phyloP scores from a whole-genome alignment of 1,140 invertebrate genomes.

The Anastrepha ludens region DNA sequence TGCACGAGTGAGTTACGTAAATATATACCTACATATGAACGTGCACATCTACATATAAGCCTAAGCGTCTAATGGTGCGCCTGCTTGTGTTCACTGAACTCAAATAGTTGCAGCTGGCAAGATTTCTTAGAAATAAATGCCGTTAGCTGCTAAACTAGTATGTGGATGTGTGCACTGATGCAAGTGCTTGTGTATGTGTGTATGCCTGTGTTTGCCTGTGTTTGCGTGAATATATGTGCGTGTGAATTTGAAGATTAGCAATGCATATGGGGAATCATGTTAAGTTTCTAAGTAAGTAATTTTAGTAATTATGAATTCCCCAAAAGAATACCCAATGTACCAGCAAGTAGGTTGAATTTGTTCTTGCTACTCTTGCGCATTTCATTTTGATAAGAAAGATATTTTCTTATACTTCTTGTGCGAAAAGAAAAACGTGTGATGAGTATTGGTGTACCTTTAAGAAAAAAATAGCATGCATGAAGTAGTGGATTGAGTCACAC shows the following conservation, averaged over 20 bases:
- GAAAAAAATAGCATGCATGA: too few relatives aligned
- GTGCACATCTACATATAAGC: background rate
- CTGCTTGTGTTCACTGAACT: conserved; percentile 18
- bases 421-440: background rate
- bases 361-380: background rate
- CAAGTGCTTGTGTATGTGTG: background rate
- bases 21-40: background rate
- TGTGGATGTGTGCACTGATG: too few relatives aligned
- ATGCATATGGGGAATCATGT: conserved; percentile 43
- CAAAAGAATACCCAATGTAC: conserved; percentile 34
- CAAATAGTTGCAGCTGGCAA: background rate
- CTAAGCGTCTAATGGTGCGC: background rate
- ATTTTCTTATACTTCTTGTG: background rate
- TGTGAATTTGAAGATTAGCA: conserved; percentile 46
- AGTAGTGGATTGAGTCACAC: too few relatives aligned
- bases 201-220: background rate
- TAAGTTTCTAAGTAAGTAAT: conserved; percentile 52
- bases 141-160: background rate
- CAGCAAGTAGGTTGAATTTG: background rate
- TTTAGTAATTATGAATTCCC: conserved; percentile 44
- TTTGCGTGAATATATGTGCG: background rate
- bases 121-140: conserved; percentile 11
- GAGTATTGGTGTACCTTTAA: background rate
- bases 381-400: background rate
- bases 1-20: background rate